phyloP scores from a whole-genome alignment of 2,113 vertebrate species.

The Xiphorhynchus elegans region DNA sequence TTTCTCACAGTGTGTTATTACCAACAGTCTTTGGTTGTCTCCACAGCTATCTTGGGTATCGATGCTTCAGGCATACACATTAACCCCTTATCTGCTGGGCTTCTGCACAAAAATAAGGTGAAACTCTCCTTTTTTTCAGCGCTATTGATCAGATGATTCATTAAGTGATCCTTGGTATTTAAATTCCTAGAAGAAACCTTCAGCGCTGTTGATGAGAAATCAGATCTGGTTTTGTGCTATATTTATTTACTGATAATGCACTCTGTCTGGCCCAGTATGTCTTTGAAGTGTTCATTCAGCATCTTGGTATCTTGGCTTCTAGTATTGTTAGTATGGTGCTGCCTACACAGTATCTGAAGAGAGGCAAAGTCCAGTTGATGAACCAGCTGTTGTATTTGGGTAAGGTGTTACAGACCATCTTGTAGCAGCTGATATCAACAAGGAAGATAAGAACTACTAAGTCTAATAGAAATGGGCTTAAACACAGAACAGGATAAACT shows the following conservation, averaged over 20 bases:
- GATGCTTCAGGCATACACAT: not conserved
- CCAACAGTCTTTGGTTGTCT: not conserved
- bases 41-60: not conserved
- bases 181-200: not conserved
- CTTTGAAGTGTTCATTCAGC: not conserved
- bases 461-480: not conserved
- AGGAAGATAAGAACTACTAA: not conserved
- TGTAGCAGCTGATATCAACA: not conserved
- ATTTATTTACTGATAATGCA: not conserved
- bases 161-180: not conserved
- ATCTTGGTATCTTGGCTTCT: not conserved
- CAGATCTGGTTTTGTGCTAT: not conserved
- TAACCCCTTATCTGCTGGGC: not conserved
- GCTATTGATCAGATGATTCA: not conserved
- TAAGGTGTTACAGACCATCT: not conserved
- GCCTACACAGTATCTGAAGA: not conserved
- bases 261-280: not conserved
- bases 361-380: not conserved
- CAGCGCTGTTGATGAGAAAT: not conserved
- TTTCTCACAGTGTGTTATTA: not conserved
- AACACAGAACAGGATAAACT: not conserved
- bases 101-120: not conserved
- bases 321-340: not conserved
- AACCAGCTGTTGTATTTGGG: not conserved
- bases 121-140: not conserved